Evolutionary conservation across 2,797 vertebrate species (phyloP).

Genomic region (Trematomus bernacchii): DNA sequence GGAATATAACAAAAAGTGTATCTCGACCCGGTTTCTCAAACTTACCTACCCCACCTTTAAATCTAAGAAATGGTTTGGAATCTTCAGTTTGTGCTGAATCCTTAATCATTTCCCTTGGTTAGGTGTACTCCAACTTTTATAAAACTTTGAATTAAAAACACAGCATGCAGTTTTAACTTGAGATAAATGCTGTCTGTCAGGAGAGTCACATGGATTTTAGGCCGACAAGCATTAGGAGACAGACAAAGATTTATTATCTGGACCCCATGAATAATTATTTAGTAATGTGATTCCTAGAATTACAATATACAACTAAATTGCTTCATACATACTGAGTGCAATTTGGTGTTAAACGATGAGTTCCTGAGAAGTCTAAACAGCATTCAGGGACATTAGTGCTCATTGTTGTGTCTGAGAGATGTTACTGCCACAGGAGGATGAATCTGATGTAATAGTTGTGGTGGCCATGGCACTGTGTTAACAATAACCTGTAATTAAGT

Average conservation of each 20-base stretch:
- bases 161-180: neutral
- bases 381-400: neutral
- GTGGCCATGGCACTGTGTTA: neutral
- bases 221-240: neutral
- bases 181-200: neutral
- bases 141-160: neutral
- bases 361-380: neutral
- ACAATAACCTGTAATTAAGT: no score
- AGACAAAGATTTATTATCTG: neutral
- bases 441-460: conserved; percentile 17
- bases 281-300: neutral
- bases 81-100: neutral
- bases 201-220: neutral
- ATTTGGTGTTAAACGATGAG: neutral
- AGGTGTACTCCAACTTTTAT: neutral
- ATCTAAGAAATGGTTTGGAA: neutral
- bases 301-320: neutral
- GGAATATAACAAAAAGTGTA: no score
- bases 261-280: neutral
- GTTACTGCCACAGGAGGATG: conserved; percentile 4
- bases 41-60: no score
- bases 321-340: neutral
- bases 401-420: neutral
- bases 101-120: neutral
- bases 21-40: no score